Conservation (phyloP, 2,797 vertebrate genomes). For the Ctenochaetus hawaiiensis region DNA sequence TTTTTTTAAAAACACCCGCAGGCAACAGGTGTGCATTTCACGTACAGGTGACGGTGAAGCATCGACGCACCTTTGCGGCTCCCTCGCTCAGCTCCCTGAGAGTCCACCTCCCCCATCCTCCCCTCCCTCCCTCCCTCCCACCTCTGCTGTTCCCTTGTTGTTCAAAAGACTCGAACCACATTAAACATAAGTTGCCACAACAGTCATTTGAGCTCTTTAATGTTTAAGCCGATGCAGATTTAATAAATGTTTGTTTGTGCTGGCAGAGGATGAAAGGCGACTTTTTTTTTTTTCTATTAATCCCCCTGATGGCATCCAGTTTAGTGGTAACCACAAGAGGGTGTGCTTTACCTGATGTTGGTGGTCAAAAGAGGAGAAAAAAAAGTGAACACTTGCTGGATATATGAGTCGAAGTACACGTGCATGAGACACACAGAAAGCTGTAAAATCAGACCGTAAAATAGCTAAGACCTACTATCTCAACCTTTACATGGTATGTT, state of each 20-base stretch:
- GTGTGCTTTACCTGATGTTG: constrained; percentile 60
- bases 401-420: not conserved
- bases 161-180: constrained; percentile 27
- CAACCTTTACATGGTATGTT: not conserved
- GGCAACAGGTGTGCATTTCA: constrained; percentile 74
- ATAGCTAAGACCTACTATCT: not conserved
- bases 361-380: not conserved
- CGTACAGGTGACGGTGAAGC: constrained; percentile 65
- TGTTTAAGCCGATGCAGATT: constrained; percentile 33
- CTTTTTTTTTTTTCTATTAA: constrained; percentile 30
- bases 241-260: constrained; percentile 35
- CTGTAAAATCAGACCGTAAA: not conserved
- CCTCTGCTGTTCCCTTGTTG: constrained; percentile 4
- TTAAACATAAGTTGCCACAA: constrained; percentile 18
- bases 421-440: not conserved
- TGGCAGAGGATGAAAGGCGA: constrained; percentile 28
- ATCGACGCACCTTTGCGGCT: constrained; percentile 26
- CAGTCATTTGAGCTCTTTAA: constrained; percentile 25
- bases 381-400: not conserved
- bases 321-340: constrained; percentile 70
- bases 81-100: not conserved
- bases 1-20: not conserved
- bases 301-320: constrained; percentile 28
- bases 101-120: not conserved
- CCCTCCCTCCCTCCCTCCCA: not conserved